Evolutionary conservation across 2,113 vertebrate genomes (phyloP).

Genomic region (Bombycilla garrulus): DNA sequence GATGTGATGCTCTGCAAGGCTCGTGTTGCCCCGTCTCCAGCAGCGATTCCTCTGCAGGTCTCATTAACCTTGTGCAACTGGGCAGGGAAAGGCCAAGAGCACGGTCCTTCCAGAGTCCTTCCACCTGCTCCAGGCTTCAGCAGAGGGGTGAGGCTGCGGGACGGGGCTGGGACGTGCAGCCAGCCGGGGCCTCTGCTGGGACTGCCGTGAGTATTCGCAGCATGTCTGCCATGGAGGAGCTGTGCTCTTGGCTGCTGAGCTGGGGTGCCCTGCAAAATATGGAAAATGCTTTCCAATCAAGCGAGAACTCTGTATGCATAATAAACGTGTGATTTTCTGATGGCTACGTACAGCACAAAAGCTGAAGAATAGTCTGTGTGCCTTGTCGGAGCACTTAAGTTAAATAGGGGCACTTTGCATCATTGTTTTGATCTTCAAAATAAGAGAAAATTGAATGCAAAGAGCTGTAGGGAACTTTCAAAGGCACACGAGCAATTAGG

Average conservation of each 20-base stretch:
- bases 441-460: constrained; percentile 60
- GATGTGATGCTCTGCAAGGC: constrained; percentile 39
- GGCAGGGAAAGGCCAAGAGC: constrained; percentile 44
- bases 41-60: constrained; percentile 9
- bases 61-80: constrained; percentile 54
- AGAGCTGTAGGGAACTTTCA: constrained; percentile 56
- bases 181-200: rapidly evolving
- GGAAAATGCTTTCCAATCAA: background rate
- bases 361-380: constrained; percentile 27
- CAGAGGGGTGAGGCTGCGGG: background rate
- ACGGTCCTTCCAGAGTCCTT: background rate
- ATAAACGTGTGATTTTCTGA: constrained; percentile 4
- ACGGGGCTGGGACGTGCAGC: background rate
- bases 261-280: background rate
- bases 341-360: background rate
- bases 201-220: rapidly evolving
- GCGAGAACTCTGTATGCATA: background rate
- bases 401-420: constrained; percentile 55
- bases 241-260: background rate
- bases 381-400: constrained; percentile 55
- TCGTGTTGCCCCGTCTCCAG: background rate
- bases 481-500: constrained; percentile 58
- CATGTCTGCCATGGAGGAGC: rapidly evolving
- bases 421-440: constrained; percentile 65
- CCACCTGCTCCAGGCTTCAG: background rate